phyloP scores from a whole-genome alignment of 2,113 vertebrate species.

The Sporophila hypoxantha region DNA sequence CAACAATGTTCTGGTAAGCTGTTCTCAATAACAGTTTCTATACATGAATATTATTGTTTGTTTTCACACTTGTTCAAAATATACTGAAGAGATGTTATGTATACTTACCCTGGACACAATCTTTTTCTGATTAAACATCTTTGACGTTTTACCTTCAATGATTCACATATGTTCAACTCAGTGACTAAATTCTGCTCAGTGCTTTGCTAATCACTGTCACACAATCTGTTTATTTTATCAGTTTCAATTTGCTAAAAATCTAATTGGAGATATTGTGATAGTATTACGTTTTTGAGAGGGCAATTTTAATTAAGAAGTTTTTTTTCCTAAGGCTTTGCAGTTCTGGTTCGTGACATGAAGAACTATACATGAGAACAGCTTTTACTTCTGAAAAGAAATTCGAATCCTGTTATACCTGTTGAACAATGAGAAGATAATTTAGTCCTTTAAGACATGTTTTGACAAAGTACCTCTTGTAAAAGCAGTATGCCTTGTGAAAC shows the following conservation, averaged over 20 bases:
- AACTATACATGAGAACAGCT: not conserved
- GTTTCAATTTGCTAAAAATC: conserved; percentile 32
- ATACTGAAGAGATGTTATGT: not conserved
- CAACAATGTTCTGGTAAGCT: not conserved
- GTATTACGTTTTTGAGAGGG: not conserved
- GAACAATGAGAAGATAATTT: not conserved
- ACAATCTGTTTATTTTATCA: not conserved
- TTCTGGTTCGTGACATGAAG: not conserved
- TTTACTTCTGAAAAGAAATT: not conserved
- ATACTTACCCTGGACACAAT: not conserved
- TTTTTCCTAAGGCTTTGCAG: not conserved
- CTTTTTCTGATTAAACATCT: not conserved
- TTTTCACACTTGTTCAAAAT: not conserved
- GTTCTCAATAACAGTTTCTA: not conserved
- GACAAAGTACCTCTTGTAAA: not conserved
- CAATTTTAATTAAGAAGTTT: not conserved
- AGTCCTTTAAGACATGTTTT: not conserved
- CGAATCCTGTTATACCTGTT: conserved; percentile 11
- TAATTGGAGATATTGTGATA: not conserved
- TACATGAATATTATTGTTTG: not conserved
- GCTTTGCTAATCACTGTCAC: not conserved
- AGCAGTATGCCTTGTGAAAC: not conserved
- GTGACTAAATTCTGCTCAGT: not conserved
- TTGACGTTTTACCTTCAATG: not conserved
- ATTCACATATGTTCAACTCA: not conserved